Evolutionary conservation across 2,797 vertebrate species (phyloP), one percentile per base, ranked within the genome.

Genomic region (Sebastiscus albofasciatus): DNA sequence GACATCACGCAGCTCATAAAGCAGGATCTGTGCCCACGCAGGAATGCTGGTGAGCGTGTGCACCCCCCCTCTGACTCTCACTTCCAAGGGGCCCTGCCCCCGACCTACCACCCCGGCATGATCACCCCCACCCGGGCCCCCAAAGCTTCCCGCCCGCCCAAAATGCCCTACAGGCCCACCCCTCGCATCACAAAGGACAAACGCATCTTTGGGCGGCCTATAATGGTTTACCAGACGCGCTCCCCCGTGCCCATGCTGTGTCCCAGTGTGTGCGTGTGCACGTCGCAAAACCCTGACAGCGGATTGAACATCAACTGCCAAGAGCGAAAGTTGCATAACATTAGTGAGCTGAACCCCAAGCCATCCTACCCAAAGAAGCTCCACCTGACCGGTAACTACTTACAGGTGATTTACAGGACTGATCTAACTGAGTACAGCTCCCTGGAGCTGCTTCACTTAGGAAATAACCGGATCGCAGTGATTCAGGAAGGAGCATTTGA

Each of bases 141-240:
- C 0, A 99, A 99, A 94, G 96, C 98, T 55, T 98, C 97, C 70
- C 96, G 98, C 4, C 97, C 98, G 0, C 97, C 98, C 66, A 99
- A 98, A 94, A 97, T 96, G 73, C 96, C 98, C 90, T 97, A 97
- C 86, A 96, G 98, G 29, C 97, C 98, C 36, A 99, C 98, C 1
- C 96, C 98, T 6, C 96, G 97, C 77, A 96, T 98, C 67, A 95
- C 97, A 0, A 98, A 98, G 93, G 98, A 98, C 93, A 96, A 97
- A 67, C 97, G 99, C 54, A 98, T 99, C 70, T 99, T 99, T 5
- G 98, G 98, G 73, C 98, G 98, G 71, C 98, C 98, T 1, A 99
- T 99, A 58, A 99, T 99, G 98, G 98, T 99, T 77, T 99, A 99
- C 89, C 98, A 99, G 94, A 99, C 98, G 1, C 97, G 98, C 74